Base-by-base conservation (phyloP, 1,140 invertebrate genomes). In the Bacillus rossius region DNA sequence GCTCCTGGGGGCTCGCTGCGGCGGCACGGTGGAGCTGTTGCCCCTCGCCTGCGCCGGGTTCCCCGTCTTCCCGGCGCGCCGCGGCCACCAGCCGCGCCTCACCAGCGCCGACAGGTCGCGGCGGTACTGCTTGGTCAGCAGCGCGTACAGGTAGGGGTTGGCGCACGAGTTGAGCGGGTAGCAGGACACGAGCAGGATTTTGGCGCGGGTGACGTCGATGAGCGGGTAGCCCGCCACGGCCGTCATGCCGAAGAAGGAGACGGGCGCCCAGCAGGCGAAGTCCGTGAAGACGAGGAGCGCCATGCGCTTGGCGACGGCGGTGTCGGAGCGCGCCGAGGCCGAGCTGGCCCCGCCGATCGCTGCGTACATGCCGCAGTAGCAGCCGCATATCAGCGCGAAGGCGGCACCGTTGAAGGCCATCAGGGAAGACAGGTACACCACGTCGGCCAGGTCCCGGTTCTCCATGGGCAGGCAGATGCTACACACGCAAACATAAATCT, bases 391-490 rank as follows among this genome's bases (percentile, higher is more conserved):
- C 4, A 78, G 66, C 5, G 75, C 55, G 66, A 82, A 81, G 19
- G 79, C 78, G 5, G 77, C 55, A 1, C 77, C 76, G 61, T 81
- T 81, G 60, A 78, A 67, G 8, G 75, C 58, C 10, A 81, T 70
- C n/a, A 82, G 64, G 26, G 71, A 68, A 1, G 74, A 63, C 10
- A 82, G 70, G 66, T 81, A 82, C 0, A 81, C 75, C 7, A 81
- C 78, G 65, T 90, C 88, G 0, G 75, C 75, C 1, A 77, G 61
- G 40, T 82, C 77, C 26, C 79, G 75, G 25, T 79, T 82, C 64
- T 88, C 84, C 73, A 89, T 85, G 4, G 88, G 88, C 50, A 89
- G 72, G 63, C 88, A 90, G 52, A 90, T 89, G 58, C 84, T 86
- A 66, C 8, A 51, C 45, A 29, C 50, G n/a, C 29, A 34, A 4